phyloP scores from a whole-genome alignment of 2,797 vertebrate genomes.

The Phrynocephalus guinanensis region DNA sequence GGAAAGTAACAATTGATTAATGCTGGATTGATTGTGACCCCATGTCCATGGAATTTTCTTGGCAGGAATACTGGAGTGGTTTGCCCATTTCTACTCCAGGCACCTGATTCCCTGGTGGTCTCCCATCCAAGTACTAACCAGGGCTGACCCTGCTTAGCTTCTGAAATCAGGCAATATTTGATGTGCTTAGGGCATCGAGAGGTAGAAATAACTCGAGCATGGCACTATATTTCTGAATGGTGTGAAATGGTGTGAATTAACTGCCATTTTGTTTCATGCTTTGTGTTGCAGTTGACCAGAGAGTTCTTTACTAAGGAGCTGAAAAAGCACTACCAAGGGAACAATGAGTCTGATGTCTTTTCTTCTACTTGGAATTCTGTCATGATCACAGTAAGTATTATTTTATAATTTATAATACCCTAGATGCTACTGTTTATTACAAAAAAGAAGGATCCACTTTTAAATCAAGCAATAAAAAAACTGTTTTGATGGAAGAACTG shows the following conservation, averaged over 20 bases:
- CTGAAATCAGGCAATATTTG: too few species aligned
- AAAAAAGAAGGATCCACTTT: neutral
- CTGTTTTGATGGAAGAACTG: neutral
- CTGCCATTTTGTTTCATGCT: slow-evolving; percentile 33
- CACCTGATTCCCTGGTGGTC: too few species aligned
- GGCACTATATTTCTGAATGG: neutral
- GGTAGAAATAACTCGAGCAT: too few species aligned
- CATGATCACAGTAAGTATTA: slow-evolving; percentile 89
- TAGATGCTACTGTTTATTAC: neutral
- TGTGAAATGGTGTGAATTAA: neutral
- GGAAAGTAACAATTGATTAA: too few species aligned
- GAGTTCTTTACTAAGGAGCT: slow-evolving; percentile 92
- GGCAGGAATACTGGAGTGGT: too few species aligned
- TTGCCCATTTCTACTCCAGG: too few species aligned
- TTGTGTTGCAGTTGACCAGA: slow-evolving; percentile 84
- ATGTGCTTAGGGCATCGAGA: too few species aligned
- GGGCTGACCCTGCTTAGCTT: too few species aligned
- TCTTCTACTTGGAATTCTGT: slow-evolving; percentile 92
- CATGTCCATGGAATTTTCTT: too few species aligned
- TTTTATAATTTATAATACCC: neutral
- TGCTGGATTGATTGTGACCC: too few species aligned
- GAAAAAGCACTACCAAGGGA: slow-evolving; percentile 88
- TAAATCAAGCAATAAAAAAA: neutral
- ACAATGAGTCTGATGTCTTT: slow-evolving; percentile 87
- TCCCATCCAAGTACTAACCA: too few species aligned